phyloP scores from a whole-genome alignment of 2,888 invertebrate species.

The Chloroclystis v-ata region DNA sequence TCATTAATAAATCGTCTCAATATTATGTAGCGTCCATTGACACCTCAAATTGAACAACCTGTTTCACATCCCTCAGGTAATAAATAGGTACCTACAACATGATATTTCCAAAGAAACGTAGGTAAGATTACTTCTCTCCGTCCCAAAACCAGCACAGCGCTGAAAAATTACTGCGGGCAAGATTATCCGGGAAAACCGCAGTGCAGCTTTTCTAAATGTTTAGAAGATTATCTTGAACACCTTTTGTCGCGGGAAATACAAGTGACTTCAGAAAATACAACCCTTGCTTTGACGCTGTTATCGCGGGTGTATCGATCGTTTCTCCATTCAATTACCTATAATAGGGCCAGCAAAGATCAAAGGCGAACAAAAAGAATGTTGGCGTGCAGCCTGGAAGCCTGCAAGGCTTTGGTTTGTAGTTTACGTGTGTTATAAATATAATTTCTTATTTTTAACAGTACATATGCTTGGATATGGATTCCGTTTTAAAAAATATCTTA shows the following conservation, averaged over 20 bases:
- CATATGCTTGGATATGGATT: too few species aligned
- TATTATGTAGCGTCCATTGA: background rate
- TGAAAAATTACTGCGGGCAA: constrained; percentile 22
- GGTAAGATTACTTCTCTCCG: constrained; percentile 1
- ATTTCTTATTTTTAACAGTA: too few species aligned
- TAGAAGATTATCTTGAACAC: constrained; percentile 15
- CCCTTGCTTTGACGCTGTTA: background rate
- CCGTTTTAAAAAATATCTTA: too few species aligned
- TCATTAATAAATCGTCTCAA: too few species aligned
- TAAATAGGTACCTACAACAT: background rate
- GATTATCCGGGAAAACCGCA: constrained; percentile 21
- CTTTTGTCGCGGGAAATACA: constrained; percentile 7
- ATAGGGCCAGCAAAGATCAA: constrained; percentile 3
- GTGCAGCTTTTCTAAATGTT: constrained; percentile 12
- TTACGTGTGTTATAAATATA: too few species aligned
- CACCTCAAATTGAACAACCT: constrained; percentile 3
- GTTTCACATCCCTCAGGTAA: background rate
- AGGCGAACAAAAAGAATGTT: constrained; percentile 6
- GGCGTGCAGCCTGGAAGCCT: background rate
- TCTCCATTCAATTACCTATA: constrained; percentile 10
- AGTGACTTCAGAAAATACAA: background rate
- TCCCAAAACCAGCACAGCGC: constrained; percentile 19
- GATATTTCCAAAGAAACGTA: constrained; percentile 10
- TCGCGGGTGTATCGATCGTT: background rate
- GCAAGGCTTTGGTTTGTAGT: too few species aligned